Evolutionary conservation across 1,140 invertebrate genomes (phyloP).

Genomic region (Parapsyche elsis): DNA sequence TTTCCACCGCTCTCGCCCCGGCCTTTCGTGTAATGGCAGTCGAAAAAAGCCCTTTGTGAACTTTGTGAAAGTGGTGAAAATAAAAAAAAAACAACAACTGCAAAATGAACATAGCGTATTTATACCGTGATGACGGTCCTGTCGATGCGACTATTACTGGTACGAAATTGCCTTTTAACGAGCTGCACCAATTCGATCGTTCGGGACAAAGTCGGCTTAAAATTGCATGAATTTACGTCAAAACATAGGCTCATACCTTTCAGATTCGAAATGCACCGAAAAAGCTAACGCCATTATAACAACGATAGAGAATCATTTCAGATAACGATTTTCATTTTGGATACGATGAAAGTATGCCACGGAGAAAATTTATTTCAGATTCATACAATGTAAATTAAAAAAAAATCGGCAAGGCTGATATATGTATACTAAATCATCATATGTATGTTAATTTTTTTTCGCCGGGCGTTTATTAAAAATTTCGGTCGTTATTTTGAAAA

Average conservation of each 20-base stretch:
- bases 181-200: conserved; percentile 22
- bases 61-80: conserved; percentile 8
- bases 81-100: background rate
- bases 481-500: conserved; percentile 7
- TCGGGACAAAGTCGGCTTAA: background rate
- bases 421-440: too few species aligned
- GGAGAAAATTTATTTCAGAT: too few species aligned
- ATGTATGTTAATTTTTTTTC: too few species aligned
- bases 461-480: background rate
- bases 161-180: conserved; percentile 26
- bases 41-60: conserved; percentile 36
- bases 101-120: background rate
- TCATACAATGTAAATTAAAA: too few species aligned
- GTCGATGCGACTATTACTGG: conserved; percentile 8
- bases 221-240: too few species aligned
- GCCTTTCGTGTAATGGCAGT: conserved; percentile 17
- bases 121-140: conserved; percentile 4
- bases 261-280: too few species aligned
- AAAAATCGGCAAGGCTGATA: too few species aligned
- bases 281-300: too few species aligned
- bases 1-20: background rate
- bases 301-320: too few species aligned
- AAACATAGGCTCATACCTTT: too few species aligned
- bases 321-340: too few species aligned
- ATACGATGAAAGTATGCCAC: too few species aligned